phyloP scores from a whole-genome alignment of 37 sponge, comb jelly and placozoan species.

The Mnemiopsis leidyi region DNA sequence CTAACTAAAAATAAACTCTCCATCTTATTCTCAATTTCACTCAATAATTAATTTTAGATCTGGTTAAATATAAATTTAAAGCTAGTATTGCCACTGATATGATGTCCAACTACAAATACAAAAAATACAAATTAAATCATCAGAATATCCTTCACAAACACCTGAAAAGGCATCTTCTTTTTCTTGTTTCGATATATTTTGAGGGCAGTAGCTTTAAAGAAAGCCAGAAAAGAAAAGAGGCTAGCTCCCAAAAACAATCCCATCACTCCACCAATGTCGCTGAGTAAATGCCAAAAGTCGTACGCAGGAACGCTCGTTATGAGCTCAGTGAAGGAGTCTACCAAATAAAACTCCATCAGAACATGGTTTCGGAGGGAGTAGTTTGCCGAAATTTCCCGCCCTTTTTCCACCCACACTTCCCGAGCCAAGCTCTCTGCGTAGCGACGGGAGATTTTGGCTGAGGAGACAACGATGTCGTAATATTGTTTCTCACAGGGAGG shows the following conservation, averaged over 20 bases:
- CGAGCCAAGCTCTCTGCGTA: background rate
- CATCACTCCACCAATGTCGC: background rate
- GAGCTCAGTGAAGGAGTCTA: background rate
- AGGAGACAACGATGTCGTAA: background rate
- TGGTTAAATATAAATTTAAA: too few relatives aligned
- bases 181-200: too few relatives aligned
- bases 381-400: background rate
- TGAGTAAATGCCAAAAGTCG: background rate
- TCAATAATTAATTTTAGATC: too few relatives aligned
- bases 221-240: background rate
- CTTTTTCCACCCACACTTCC: background rate
- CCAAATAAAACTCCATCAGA: slow-evolving; percentile 10
- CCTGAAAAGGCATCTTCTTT: too few relatives aligned
- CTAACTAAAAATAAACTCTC: too few relatives aligned
- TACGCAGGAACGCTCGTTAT: background rate
- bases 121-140: too few relatives aligned
- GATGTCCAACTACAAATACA: too few relatives aligned
- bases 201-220: background rate
- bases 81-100: too few relatives aligned
- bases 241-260: slow-evolving; percentile 1
- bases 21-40: too few relatives aligned
- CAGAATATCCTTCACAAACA: too few relatives aligned
- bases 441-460: background rate
- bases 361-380: background rate
- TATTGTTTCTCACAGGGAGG: background rate